phyloP scores from a whole-genome alignment of 1,140 invertebrate species.

The Magallana angulata region DNA sequence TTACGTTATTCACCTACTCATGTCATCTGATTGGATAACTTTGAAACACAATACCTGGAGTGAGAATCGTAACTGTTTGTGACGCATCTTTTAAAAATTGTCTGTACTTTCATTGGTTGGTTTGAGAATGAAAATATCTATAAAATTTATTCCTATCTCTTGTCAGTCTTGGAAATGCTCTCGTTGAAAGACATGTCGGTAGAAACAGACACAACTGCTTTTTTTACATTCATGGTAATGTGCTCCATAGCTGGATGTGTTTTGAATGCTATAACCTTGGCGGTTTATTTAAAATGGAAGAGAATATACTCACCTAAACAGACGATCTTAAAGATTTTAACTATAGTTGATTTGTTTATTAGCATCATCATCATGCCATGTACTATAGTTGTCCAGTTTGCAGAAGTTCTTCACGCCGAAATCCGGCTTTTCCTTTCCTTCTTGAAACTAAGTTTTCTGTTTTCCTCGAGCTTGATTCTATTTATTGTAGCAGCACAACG shows the following conservation, averaged over 20 bases:
- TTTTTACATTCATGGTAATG: neutral
- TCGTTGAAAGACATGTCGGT: neutral
- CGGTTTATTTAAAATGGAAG: neutral
- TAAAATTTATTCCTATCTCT: too few species aligned
- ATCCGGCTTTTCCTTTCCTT: neutral
- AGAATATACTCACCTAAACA: neutral
- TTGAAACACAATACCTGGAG: too few species aligned
- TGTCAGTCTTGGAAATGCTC: neutral
- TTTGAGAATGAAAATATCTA: too few species aligned
- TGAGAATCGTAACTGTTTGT: too few species aligned
- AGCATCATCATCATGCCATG: neutral
- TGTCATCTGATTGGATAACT: too few species aligned
- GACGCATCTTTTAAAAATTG: too few species aligned
- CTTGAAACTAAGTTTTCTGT: neutral
- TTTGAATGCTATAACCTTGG: neutral
- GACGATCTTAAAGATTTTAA: neutral
- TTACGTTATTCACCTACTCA: too few species aligned
- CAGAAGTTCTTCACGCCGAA: neutral
- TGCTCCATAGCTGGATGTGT: neutral
- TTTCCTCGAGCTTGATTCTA: neutral
- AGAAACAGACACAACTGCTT: neutral
- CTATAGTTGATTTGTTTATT: neutral
- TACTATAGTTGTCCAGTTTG: neutral
- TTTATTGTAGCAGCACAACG: neutral
- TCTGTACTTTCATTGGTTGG: too few species aligned